Conservation (phyloP, 1,140 invertebrate species). For the Drosophila hydei region DNA sequence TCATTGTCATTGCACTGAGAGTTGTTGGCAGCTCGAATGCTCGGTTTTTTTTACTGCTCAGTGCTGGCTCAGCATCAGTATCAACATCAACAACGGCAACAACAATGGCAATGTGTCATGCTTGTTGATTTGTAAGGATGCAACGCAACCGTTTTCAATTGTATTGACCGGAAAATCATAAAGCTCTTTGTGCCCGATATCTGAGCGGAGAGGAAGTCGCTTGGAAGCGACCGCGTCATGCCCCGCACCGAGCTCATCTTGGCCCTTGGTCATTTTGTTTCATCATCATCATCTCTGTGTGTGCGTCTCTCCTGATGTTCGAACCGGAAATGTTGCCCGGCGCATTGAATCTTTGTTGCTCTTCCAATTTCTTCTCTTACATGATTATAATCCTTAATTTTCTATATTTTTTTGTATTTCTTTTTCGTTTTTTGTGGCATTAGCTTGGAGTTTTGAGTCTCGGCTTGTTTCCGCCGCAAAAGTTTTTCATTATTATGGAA, state of each 20-base stretch:
- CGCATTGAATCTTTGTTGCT: slow-evolving; percentile 62
- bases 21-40: slow-evolving; percentile 1
- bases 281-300: slow-evolving; percentile 16
- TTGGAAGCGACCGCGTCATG: slow-evolving; percentile 59
- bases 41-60: slow-evolving; percentile 10
- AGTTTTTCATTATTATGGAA: slow-evolving; percentile 71
- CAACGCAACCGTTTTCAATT: slow-evolving; percentile 59
- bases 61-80: slow-evolving; percentile 53
- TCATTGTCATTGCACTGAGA: slow-evolving; percentile 49
- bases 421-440: slow-evolving; percentile 11
- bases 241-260: slow-evolving; percentile 21
- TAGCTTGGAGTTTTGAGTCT: slow-evolving; percentile 27
- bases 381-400: slow-evolving; percentile 69
- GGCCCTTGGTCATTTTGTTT: slow-evolving; percentile 26
- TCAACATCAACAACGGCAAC: slow-evolving; percentile 20
- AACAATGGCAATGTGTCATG: slow-evolving; percentile 70
- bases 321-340: slow-evolving; percentile 71
- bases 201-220: slow-evolving; percentile 55
- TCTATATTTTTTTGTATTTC: slow-evolving; percentile 3
- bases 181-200: slow-evolving; percentile 66
- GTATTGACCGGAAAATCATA: slow-evolving; percentile 81
- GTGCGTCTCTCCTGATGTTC: neutral
- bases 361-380: slow-evolving; percentile 64
- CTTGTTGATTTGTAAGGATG: slow-evolving; percentile 81
- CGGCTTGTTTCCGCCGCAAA: slow-evolving; percentile 61